These are phyloP conservation scores for Stylophora pistillata DNA, from an alignment of 64 coral and sea anemone genomes.

Conservation along the genomic window DNA sequence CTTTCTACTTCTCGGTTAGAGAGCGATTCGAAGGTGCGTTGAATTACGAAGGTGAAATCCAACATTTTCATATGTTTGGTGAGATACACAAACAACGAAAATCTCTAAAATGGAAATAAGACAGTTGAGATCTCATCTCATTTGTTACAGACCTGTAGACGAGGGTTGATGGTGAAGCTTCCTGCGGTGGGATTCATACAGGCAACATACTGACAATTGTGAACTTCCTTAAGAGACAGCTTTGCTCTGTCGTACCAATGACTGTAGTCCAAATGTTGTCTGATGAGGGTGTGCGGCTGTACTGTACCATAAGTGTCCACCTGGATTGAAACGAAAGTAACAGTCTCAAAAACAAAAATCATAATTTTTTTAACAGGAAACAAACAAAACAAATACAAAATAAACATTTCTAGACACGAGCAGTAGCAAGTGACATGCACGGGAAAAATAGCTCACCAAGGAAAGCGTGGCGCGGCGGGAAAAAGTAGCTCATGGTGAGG, in stretches of 20 bases:
- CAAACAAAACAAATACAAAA: too few species aligned
- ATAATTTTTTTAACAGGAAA: too few species aligned
- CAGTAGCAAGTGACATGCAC: too few species aligned
- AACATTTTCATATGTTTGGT: too few species aligned
- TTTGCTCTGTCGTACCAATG: slow-evolving; percentile 97
- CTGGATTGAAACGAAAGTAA: slow-evolving; percentile 52
- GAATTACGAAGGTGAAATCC: too few species aligned
- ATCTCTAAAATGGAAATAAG: too few species aligned
- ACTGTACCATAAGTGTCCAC: slow-evolving; percentile 99
- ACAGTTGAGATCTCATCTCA: too few species aligned
- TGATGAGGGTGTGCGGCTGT: slow-evolving; percentile 94
- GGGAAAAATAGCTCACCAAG: background rate
- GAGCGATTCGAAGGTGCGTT: too few species aligned
- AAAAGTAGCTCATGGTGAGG: background rate
- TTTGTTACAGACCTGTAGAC: slow-evolving; percentile 63
- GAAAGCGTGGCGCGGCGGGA: background rate
- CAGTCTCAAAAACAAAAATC: too few species aligned
- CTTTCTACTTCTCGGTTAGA: too few species aligned
- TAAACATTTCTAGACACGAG: too few species aligned
- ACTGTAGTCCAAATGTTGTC: slow-evolving; percentile 98
- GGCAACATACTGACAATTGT: slow-evolving; percentile 97
- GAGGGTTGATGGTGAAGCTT: slow-evolving; percentile 98
- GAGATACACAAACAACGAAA: too few species aligned
- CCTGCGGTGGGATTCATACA: slow-evolving; percentile 99
- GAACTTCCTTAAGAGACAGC: slow-evolving; percentile 89